Evolutionary conservation across 53 echinoderm and acorn worm species (phyloP).

Genomic region (Glandiceps talaboti): DNA sequence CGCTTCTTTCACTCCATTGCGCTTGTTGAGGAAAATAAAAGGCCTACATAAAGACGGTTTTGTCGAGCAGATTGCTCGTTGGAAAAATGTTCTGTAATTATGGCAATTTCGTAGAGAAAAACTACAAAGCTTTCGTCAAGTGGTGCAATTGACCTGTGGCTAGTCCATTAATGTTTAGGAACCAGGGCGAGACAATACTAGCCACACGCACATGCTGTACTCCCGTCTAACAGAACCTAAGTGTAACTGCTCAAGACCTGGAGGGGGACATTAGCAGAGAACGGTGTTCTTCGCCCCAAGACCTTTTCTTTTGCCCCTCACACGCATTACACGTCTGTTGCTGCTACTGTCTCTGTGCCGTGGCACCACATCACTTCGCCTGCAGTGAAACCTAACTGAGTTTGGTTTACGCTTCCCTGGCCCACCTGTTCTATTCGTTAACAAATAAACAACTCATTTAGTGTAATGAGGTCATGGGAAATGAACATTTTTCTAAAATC

Average conservation of each 20-base stretch:
- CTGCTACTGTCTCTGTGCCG: not conserved
- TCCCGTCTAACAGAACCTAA: not conserved
- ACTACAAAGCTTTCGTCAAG: not conserved
- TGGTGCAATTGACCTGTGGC: not conserved
- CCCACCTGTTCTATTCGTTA: too few species aligned
- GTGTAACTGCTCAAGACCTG: too few species aligned
- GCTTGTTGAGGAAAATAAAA: not conserved
- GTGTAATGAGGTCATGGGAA: too few species aligned
- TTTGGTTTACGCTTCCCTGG: too few species aligned
- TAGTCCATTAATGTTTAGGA: not conserved
- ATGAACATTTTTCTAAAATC: too few species aligned
- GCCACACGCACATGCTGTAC: not conserved
- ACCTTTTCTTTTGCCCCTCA: not conserved
- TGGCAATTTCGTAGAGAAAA: not conserved
- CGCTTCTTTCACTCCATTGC: not conserved
- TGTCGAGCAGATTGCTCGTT: not conserved
- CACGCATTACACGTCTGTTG: not conserved
- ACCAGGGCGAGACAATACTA: not conserved
- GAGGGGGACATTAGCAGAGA: not conserved
- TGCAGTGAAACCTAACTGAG: too few species aligned
- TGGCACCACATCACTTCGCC: not conserved
- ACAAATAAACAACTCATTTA: too few species aligned
- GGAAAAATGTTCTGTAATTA: not conserved
- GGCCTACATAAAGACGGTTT: not conserved
- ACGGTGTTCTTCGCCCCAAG: not conserved